A percentile compares a stretch with the other conserved stretches of the same genome.
Conservation (phyloP, 2,888 invertebrate species). For the Dicyrtoma fusca region DNA sequence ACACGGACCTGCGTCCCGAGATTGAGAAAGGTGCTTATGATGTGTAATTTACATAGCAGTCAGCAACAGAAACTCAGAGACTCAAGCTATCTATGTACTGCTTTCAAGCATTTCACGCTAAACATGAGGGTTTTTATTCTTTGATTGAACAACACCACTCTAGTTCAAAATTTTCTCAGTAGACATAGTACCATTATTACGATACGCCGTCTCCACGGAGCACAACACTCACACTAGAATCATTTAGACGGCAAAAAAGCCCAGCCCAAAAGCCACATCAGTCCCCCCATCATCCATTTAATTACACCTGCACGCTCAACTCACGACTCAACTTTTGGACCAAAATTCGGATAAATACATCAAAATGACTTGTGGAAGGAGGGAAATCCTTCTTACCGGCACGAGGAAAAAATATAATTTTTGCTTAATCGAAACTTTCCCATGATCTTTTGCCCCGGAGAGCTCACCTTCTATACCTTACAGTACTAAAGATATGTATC, state of each 20-base stretch:
- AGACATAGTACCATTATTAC: slow-evolving; percentile 14
- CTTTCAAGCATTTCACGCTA: not conserved
- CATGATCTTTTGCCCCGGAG: slow-evolving; percentile 32
- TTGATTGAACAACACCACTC: too few relatives aligned
- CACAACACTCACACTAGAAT: not conserved
- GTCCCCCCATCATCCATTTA: slow-evolving; percentile 29
- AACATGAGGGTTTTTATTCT: not conserved
- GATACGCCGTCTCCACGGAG: not conserved
- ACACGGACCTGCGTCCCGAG: not conserved
- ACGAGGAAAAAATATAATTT: slow-evolving; percentile 19
- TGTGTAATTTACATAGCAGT: slow-evolving; percentile 24
- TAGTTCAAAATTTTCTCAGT: slow-evolving; percentile 8
- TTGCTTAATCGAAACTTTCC: slow-evolving; percentile 26
- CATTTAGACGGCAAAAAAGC: slow-evolving; percentile 21
- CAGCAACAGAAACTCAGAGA: not conserved
- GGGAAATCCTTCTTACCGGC: slow-evolving; percentile 26
- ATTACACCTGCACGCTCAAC: slow-evolving; percentile 34
- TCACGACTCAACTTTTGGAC: slow-evolving; percentile 35
- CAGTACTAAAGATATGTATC: too few relatives aligned
- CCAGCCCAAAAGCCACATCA: slow-evolving; percentile 33
- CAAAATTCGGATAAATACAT: slow-evolving; percentile 38
- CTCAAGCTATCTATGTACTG: not conserved
- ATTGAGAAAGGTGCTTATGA: slow-evolving; percentile 14
- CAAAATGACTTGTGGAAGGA: slow-evolving; percentile 30
- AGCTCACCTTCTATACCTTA: slow-evolving; percentile 19